These are phyloP conservation scores for Gobio occitaniae DNA, from an alignment of 2,797 vertebrate species.

Conservation along the genomic window DNA sequence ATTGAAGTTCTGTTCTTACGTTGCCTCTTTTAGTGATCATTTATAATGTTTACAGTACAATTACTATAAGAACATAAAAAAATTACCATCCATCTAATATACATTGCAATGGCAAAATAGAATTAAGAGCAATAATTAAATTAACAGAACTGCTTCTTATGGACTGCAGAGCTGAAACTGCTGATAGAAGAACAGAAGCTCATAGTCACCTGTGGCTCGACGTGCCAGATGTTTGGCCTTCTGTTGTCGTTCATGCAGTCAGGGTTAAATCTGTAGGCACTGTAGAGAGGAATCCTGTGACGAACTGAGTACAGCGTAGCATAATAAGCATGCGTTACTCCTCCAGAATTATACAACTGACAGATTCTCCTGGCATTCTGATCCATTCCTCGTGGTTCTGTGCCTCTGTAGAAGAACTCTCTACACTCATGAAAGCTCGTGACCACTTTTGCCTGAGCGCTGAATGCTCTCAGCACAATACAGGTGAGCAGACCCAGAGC, in stretches of 20 bases:
- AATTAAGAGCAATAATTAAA: neutral
- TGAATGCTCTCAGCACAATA: neutral
- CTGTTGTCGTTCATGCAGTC: neutral
- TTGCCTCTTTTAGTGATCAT: neutral
- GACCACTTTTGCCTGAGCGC: slow-evolving; percentile 31
- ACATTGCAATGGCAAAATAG: neutral
- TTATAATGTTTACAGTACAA: neutral
- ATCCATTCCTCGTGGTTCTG: slow-evolving; percentile 28
- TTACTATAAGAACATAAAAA: too few species aligned
- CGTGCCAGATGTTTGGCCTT: fast-evolving
- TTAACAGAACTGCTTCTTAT: too few species aligned
- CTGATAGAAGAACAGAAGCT: neutral
- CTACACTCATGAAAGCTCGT: slow-evolving; percentile 4
- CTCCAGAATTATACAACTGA: neutral
- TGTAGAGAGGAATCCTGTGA: slow-evolving; percentile 44
- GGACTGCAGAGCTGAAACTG: too few species aligned
- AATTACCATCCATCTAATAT: too few species aligned
- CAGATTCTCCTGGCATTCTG: slow-evolving; percentile 42
- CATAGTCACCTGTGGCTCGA: neutral
- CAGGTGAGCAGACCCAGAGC: slow-evolving; percentile 1
- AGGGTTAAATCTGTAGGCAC: slow-evolving; percentile 23
- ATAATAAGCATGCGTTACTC: neutral
- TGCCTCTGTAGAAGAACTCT: neutral
- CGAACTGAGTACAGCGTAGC: slow-evolving; percentile 23
- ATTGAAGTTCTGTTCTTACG: neutral